These are phyloP conservation scores for Agelas oroides DNA, from an alignment of 37 sponge, comb jelly and placozoan genomes.

Conservation along the genomic window DNA sequence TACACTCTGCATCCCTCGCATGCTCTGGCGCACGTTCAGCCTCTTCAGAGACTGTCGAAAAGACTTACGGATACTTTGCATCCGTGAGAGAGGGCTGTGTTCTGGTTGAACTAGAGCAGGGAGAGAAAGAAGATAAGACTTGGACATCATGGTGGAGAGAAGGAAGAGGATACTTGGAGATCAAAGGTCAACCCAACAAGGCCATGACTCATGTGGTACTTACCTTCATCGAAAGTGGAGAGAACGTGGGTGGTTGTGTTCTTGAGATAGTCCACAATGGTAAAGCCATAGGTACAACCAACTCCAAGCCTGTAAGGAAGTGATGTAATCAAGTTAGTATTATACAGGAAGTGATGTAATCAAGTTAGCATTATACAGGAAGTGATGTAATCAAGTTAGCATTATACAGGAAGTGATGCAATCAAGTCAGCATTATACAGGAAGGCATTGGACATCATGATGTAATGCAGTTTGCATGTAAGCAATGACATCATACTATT, in stretches of 20 bases:
- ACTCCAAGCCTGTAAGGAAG: slow-evolving; percentile 62
- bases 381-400: no score
- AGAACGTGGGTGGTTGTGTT: slow-evolving; percentile 43
- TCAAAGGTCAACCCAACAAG: no score
- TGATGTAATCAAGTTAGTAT: no score
- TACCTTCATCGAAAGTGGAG: slow-evolving; percentile 66
- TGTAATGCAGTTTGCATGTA: no score
- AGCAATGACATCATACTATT: no score
- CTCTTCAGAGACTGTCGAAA: slow-evolving; percentile 83
- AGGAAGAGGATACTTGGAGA: no score
- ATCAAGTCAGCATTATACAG: no score
- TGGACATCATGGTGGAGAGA: background rate
- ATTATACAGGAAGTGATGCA: no score
- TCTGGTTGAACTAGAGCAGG: background rate
- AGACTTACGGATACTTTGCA: slow-evolving; percentile 84
- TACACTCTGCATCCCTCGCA: slow-evolving; percentile 65
- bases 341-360: no score
- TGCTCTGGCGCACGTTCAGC: slow-evolving; percentile 71
- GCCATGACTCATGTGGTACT: background rate
- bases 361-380: no score
- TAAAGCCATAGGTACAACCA: slow-evolving; percentile 84
- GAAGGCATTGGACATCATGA: no score
- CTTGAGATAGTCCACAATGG: slow-evolving; percentile 77
- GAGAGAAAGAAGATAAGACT: background rate
- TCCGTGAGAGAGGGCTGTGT: slow-evolving; percentile 47